phyloP scores from a whole-genome alignment of 2,888 invertebrate genomes.

The Pseudoips prasinana region DNA sequence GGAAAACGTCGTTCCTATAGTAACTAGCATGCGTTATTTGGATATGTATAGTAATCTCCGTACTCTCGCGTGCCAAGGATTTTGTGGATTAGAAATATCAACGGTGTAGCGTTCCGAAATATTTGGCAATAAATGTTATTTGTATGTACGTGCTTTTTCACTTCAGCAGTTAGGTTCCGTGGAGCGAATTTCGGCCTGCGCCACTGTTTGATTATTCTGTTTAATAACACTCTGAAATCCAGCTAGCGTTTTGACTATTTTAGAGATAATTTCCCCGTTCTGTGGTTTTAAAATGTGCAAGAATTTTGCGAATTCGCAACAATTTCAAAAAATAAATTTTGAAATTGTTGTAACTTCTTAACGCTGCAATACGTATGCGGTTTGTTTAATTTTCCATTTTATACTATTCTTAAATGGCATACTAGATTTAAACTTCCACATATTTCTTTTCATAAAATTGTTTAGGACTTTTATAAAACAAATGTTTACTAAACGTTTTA shows the following conservation, averaged over 20 bases:
- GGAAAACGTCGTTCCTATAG: constrained; percentile 38
- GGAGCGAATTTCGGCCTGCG: constrained; percentile 15
- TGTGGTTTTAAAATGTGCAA: constrained; percentile 14
- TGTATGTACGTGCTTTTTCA: constrained; percentile 35
- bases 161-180: constrained; percentile 22
- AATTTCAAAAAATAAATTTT: constrained; percentile 14
- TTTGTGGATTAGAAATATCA: constrained; percentile 61
- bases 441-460: no score
- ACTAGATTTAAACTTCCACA: constrained; percentile 4
- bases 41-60: constrained; percentile 60
- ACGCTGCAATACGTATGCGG: constrained; percentile 1
- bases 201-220: constrained; percentile 25
- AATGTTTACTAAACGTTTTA: no score
- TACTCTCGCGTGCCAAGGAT: constrained; percentile 60
- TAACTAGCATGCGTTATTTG: constrained; percentile 57
- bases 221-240: constrained; percentile 21
- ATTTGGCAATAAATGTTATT: constrained; percentile 39
- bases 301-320: constrained; percentile 8
- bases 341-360: constrained; percentile 8
- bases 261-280: constrained; percentile 9
- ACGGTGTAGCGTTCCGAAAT: constrained; percentile 40
- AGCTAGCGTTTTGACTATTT: constrained; percentile 8
- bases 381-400: constrained; percentile 7
- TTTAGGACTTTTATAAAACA: no score
- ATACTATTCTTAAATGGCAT: constrained; percentile 4